Evolutionary conservation across 2,797 vertebrate species (phyloP).

Genomic region (Rhinogobio ventralis): DNA sequence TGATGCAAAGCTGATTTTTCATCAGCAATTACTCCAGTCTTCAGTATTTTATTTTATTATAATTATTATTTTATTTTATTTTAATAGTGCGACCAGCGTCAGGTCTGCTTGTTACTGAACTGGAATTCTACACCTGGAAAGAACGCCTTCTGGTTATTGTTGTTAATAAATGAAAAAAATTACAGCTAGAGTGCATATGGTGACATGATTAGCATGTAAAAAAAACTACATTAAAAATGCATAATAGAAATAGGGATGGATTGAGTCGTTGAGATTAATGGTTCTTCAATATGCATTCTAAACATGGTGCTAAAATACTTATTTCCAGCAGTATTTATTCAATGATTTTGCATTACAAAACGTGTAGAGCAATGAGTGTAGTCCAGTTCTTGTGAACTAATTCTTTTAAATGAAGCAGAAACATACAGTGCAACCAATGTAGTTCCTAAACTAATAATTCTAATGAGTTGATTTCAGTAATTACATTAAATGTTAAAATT

Average conservation of each 20-base stretch:
- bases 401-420: not conserved
- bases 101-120: no score
- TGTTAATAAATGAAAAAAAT: no score
- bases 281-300: not conserved
- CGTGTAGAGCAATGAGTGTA: not conserved
- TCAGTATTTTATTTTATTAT: no score
- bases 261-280: no score
- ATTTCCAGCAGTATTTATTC: not conserved
- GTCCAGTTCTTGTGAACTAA: not conserved
- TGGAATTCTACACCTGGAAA: no score
- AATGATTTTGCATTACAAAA: not conserved
- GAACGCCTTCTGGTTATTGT: no score
- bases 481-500: not conserved
- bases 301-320: not conserved
- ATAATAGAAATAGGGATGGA: not conserved
- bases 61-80: no score
- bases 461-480: not conserved
- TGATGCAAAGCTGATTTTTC: no score
- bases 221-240: not conserved
- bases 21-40: no score
- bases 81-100: no score
- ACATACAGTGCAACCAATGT: not conserved
- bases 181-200: not conserved
- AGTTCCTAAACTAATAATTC: not conserved
- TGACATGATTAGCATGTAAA: not conserved